Evolutionary conservation across 2,888 invertebrate species (phyloP), one percentile per base, ranked within the genome.

Genomic region (Polymixis lichenea): DNA sequence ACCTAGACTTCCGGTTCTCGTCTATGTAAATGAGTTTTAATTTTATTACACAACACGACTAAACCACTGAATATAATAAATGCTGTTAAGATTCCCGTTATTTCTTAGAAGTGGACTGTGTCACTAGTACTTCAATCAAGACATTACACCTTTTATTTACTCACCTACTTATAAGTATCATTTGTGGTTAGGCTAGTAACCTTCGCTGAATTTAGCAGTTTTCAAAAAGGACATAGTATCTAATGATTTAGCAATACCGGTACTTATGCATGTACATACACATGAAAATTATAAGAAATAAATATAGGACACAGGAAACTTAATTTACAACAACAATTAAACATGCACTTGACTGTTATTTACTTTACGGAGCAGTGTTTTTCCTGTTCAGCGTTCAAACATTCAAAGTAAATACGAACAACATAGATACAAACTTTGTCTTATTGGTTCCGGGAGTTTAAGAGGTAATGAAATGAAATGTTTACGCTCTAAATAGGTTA

Each of bases 81-180:
- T 82, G 87, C 74, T 79, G 87, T 89, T 75, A 65, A 71, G 67
- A 81, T 72, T 78, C 74, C 84, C 89, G 84, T 84, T 84, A 77
- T 6, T 83, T 80, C 85, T 46, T 5, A 69, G 77, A 77, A 88
- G 38, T 6, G 46, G 15, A 60, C 46, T 86, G 73, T 84, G 75
- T 76, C 75, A 84, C 58, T 75, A 13, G 22, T 75, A 68, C 32
- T 58, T 60, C 3, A 58, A 64, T 25, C 32, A 28, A 72, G 72
- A 38, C 32, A 60, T 73, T 73, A 51, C 32, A 28, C 55, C 28
- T 71, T 75, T 19, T 55, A 43, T 55, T 65, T 81, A 22, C 46
- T 70, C 28, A 65, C 49, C 17, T 22, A 38, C 38, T 38, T 38
- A 6, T 51, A 61, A n/a, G 38, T 49, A 49, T 51, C 6, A 69